Evolutionary conservation across 1,140 invertebrate species (phyloP).

Genomic region (Glossosoma conforme): DNA sequence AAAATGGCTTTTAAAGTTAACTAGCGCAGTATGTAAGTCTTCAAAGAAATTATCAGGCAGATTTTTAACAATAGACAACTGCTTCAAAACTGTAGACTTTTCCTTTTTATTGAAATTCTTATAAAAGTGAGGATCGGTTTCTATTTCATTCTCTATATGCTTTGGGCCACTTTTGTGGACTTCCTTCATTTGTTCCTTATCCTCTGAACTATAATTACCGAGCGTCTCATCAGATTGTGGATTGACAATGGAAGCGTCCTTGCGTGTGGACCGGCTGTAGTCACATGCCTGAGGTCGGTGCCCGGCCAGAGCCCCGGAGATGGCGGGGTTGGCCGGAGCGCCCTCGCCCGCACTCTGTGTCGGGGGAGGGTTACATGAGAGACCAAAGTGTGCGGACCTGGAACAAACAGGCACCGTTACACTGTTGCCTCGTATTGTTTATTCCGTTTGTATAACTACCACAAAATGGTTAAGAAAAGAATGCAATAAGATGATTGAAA

Average conservation of each 20-base stretch:
- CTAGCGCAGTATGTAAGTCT: neutral
- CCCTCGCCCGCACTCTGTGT: neutral
- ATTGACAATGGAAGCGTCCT: neutral
- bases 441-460: too few species aligned
- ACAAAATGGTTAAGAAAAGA: too few species aligned
- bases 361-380: constrained; percentile 21
- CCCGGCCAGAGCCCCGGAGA: neutral
- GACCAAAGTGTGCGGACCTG: constrained; percentile 24
- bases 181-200: neutral
- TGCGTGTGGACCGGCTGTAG: neutral
- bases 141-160: neutral
- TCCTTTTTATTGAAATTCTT: too few species aligned
- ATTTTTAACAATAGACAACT: neutral
- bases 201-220: constrained; percentile 5
- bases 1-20: constrained; percentile 8
- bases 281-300: neutral
- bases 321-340: neutral
- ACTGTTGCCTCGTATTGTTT: too few species aligned
- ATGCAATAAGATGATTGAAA: too few species aligned
- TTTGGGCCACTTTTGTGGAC: too few species aligned
- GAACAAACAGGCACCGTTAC: constrained; percentile 26
- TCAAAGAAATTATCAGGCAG: constrained; percentile 4
- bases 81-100: too few species aligned
- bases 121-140: neutral
- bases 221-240: too few species aligned